phyloP scores from a whole-genome alignment of 2,797 vertebrate genomes.

The Ptychadena robeensis region DNA sequence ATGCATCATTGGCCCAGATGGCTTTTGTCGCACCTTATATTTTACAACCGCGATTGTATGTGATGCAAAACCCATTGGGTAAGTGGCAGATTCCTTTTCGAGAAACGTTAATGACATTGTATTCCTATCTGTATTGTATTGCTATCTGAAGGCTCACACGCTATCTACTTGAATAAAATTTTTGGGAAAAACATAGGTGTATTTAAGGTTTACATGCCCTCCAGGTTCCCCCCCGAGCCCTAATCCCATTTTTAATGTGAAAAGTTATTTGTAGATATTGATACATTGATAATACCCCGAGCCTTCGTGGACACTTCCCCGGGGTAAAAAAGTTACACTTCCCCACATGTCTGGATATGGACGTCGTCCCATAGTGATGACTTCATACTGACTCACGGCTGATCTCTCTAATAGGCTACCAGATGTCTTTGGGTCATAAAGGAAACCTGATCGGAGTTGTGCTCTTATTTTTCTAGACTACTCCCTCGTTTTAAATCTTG shows the following conservation, averaged over 20 bases:
- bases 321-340: slow-evolving; percentile 59
- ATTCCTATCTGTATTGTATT: slow-evolving; percentile 4
- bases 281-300: slow-evolving; percentile 44
- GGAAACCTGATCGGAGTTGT: slow-evolving; percentile 12
- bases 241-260: slow-evolving; percentile 54
- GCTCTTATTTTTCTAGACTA: slow-evolving; percentile 35
- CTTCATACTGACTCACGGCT: slow-evolving; percentile 43
- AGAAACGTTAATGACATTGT: slow-evolving; percentile 16
- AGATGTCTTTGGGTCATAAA: slow-evolving; percentile 54
- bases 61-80: slow-evolving; percentile 46
- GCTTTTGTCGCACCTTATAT: slow-evolving; percentile 27
- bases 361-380: slow-evolving; percentile 46
- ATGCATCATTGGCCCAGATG: slow-evolving; percentile 41
- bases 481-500: slow-evolving; percentile 53
- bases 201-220: slow-evolving; percentile 29
- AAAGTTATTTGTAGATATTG: slow-evolving; percentile 45
- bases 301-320: slow-evolving; percentile 26
- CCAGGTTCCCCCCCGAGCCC: slow-evolving; percentile 24
- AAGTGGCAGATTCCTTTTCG: slow-evolving; percentile 50
- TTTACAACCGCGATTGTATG: slow-evolving; percentile 32
- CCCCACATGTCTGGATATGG: slow-evolving; percentile 52
- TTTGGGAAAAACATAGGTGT: too few relatives aligned
- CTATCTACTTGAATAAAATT: slow-evolving; percentile 3
- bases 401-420: slow-evolving; percentile 36
- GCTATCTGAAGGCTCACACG: slow-evolving; percentile 14